Conservation (phyloP, 2,888 invertebrate species). For the Dilophus febrilis region DNA sequence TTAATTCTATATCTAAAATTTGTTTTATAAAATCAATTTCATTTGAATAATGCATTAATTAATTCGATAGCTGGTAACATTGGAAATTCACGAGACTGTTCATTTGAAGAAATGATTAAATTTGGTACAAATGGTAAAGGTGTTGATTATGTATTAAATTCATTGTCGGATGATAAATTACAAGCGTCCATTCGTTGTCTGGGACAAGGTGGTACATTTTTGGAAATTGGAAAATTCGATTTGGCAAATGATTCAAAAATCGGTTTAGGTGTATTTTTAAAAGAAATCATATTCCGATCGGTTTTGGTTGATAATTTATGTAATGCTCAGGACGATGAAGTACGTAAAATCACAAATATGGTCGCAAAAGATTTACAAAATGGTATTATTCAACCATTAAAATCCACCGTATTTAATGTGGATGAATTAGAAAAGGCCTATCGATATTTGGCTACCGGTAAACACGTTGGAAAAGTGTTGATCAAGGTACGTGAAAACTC, state of each 20-base stretch:
- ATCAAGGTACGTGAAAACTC: slow-evolving; percentile 24
- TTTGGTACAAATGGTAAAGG: slow-evolving; percentile 67
- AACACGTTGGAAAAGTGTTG: slow-evolving; percentile 64
- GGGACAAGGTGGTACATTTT: slow-evolving; percentile 44
- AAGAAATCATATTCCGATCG: slow-evolving; percentile 59
- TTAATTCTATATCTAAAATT: background rate
- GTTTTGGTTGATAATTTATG: slow-evolving; percentile 57
- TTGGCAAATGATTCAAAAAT: slow-evolving; percentile 46
- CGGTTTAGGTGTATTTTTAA: slow-evolving; percentile 48
- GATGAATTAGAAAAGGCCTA: slow-evolving; percentile 57
- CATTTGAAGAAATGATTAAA: slow-evolving; percentile 75
- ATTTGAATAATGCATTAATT: too few species aligned
- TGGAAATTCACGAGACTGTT: slow-evolving; percentile 70
- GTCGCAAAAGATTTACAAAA: slow-evolving; percentile 41
- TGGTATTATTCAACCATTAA: slow-evolving; percentile 53
- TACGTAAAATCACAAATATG: slow-evolving; percentile 24
- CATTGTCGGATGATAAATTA: slow-evolving; percentile 81
- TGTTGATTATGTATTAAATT: slow-evolving; percentile 83
- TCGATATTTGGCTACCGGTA: slow-evolving; percentile 44
- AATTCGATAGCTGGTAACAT: slow-evolving; percentile 37
- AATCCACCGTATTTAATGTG: slow-evolving; percentile 41
- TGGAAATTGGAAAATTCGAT: slow-evolving; percentile 80
- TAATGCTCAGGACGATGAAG: slow-evolving; percentile 28
- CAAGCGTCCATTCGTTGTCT: slow-evolving; percentile 48
- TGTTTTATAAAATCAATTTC: background rate